Evolutionary conservation across 2,113 vertebrate species (phyloP).

Genomic region (Arizona elegans): DNA sequence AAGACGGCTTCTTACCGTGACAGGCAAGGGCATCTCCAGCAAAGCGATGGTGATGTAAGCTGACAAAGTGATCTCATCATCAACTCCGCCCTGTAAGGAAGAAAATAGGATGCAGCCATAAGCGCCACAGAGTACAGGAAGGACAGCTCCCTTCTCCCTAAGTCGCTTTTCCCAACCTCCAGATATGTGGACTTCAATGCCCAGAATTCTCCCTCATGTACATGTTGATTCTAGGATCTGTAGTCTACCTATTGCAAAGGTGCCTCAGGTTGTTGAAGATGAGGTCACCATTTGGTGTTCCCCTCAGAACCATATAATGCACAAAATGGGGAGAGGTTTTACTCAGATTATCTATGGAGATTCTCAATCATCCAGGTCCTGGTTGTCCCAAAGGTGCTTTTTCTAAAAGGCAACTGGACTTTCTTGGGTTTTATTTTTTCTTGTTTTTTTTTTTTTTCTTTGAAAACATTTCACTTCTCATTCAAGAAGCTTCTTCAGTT

Average conservation of each 20-base stretch:
- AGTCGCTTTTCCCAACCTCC: too few relatives aligned
- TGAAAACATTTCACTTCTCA: background rate
- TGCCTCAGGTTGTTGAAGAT: background rate
- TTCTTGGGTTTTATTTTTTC: background rate
- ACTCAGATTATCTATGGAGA: background rate
- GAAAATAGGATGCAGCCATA: background rate
- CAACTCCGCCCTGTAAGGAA: slow-evolving; percentile 49
- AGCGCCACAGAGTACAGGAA: background rate
- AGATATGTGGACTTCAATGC: background rate
- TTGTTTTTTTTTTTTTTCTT: background rate
- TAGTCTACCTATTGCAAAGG: too few relatives aligned
- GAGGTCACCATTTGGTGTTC: background rate
- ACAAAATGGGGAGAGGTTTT: background rate
- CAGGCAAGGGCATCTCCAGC: slow-evolving; percentile 46
- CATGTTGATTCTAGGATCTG: background rate
- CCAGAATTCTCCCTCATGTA: background rate
- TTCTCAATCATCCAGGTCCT: background rate
- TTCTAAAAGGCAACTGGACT: background rate
- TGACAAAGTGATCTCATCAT: slow-evolving; percentile 46
- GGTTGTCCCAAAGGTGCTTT: background rate
- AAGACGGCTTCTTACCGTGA: slow-evolving; percentile 22
- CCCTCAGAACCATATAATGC: background rate
- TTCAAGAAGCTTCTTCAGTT: background rate
- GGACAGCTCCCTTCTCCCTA: too few relatives aligned
- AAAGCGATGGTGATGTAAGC: slow-evolving; percentile 53